Base-by-base conservation (phyloP, 2,888 invertebrate genomes). In the Oxytorus armatus region DNA sequence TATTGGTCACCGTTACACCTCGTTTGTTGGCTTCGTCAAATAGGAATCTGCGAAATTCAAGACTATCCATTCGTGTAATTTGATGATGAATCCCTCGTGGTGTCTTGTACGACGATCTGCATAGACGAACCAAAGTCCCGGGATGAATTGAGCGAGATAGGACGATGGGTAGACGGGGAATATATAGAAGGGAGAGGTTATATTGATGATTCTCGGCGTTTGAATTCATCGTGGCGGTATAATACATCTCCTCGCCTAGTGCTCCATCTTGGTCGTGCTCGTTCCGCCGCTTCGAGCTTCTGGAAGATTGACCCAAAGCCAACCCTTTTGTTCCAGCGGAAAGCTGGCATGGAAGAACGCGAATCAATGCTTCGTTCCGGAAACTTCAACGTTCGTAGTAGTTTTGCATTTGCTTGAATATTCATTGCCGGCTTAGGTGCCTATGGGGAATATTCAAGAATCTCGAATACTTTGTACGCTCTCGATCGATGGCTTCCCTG, bases 351-450 rank as follows among this genome's bases (percentile, higher is more conserved):
- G 65, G 63, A 76, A 80, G 85, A 84, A 83, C 84, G 83, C 83
- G 84, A 86, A 87, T 87, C 85, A 87, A 87, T 87, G 85, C 86
- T 47, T 55, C 82, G 82, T 66, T 77, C 79, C 53, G 80, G 84
- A 78, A 85, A 85, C 79, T 86, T 85, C 73, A 74, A 82, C 73
- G 47, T 84, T 77, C 83, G 65, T 49, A 23, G 53, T 53, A 72
- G 85, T 84, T 88, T 88, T 87, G 87, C 88, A 89, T 88, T 83
- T 84, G 79, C 84, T 76, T 89, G 88, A 87, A 89, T 88, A 88
- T 89, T 87, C 87, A 89, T 87, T 86, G 82, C 70, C 77, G 79
- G 81, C 84, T 84, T 81, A 82, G 83, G 83, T 83, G 81, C 82
- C 82, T 82, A n/a, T n/a, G 82, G 57, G 51, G 82, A 76, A 82